A percentile compares a stretch with the other conserved stretches of the same genome.
phyloP scores from a whole-genome alignment of 2,888 invertebrate genomes.

The Muscina levida region DNA sequence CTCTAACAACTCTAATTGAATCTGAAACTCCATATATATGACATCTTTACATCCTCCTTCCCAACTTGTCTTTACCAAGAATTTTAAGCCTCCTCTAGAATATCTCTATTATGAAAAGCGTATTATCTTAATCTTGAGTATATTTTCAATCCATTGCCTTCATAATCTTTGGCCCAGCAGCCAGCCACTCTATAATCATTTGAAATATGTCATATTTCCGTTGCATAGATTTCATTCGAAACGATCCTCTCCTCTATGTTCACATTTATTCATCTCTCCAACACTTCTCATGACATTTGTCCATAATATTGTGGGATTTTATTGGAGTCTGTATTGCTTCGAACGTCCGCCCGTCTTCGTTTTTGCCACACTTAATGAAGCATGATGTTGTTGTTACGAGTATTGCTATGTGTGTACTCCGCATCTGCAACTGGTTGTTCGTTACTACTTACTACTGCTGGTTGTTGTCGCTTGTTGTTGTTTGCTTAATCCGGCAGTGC shows the following conservation, averaged over 20 bases:
- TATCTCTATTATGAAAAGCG: too few species aligned
- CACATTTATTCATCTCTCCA: background rate
- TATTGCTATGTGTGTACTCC: too few species aligned
- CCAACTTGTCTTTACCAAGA: too few species aligned
- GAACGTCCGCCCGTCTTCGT: background rate
- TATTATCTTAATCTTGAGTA: too few species aligned
- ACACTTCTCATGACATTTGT: slow-evolving; percentile 31
- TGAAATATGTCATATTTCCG: background rate
- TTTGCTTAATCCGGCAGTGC: background rate
- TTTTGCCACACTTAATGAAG: slow-evolving; percentile 39
- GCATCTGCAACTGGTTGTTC: slow-evolving; percentile 30
- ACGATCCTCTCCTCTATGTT: slow-evolving; percentile 6
- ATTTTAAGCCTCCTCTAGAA: too few species aligned
- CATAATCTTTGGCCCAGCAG: too few species aligned
- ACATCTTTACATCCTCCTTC: too few species aligned
- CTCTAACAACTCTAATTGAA: too few species aligned
- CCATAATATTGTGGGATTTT: slow-evolving; percentile 16
- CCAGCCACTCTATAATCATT: background rate
- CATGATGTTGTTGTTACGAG: background rate
- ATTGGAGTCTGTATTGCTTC: background rate
- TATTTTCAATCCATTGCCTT: too few species aligned
- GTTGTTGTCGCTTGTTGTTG: background rate
- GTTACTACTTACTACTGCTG: background rate
- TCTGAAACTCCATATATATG: too few species aligned
- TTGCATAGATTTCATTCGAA: background rate